These are phyloP conservation scores for Aix galericulata DNA, from an alignment of 2,113 vertebrate species.

Conservation along the genomic window DNA sequence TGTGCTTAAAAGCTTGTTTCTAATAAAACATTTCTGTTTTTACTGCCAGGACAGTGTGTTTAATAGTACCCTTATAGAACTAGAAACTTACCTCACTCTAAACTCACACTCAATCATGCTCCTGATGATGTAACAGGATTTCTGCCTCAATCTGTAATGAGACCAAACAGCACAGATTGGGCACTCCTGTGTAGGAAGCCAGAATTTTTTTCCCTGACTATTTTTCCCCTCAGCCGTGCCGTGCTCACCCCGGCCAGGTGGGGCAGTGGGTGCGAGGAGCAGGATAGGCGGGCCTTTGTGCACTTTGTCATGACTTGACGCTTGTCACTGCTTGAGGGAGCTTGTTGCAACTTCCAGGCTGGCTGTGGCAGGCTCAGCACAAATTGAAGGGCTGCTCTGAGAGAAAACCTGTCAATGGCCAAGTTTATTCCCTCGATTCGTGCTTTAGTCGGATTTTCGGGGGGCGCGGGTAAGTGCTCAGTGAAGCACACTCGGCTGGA, in stretches of 20 bases:
- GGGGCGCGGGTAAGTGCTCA: not conserved
- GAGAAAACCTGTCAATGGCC: no score
- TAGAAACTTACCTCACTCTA: not conserved
- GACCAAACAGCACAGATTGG: not conserved
- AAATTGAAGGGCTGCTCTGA: not conserved
- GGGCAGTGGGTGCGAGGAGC: no score
- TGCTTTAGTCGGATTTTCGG: not conserved
- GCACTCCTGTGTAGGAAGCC: not conserved
- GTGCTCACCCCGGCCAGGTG: no score
- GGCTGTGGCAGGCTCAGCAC: accelerated
- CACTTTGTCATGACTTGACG: no score
- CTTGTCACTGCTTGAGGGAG: no score
- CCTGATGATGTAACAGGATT: not conserved
- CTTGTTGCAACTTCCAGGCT: accelerated
- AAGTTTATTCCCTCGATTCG: accelerated
- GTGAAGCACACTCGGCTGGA: not conserved
- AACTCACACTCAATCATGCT: not conserved
- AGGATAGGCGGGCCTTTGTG: no score
- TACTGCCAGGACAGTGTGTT: not conserved
- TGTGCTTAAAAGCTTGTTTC: not conserved
- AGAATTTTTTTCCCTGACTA: accelerated
- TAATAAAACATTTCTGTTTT: conserved; percentile 29
- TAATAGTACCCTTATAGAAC: not conserved
- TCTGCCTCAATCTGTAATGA: not conserved
- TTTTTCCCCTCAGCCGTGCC: no score